Conservation (phyloP, 2,113 vertebrate species). For the Oncorhynchus nerka region DNA sequence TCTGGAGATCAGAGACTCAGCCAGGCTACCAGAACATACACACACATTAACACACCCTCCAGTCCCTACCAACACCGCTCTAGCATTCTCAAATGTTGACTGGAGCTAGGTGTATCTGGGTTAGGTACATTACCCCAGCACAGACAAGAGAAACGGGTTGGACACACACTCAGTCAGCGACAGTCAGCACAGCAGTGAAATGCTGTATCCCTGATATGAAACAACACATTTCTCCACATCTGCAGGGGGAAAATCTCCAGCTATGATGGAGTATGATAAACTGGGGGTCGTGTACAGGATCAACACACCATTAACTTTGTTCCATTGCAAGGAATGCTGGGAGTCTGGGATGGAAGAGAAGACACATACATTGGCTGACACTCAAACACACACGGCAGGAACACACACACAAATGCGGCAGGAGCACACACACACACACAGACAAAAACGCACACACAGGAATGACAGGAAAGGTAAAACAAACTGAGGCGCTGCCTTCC, state of each 20-base stretch:
- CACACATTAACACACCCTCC: neutral
- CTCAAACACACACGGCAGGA: too few relatives aligned
- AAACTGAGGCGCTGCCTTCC: slow-evolving; percentile 20
- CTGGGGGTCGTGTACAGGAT: slow-evolving; percentile 41
- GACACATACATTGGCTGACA: neutral
- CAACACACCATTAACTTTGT: slow-evolving; percentile 43
- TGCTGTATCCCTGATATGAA: slow-evolving; percentile 45
- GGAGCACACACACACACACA: too few relatives aligned
- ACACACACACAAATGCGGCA: slow-evolving; percentile 3
- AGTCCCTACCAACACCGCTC: neutral
- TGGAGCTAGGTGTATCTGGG: slow-evolving; percentile 19
- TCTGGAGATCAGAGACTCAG: neutral
- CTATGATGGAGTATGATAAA: slow-evolving; percentile 53
- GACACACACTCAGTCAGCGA: slow-evolving; percentile 55
- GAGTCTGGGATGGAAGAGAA: neutral
- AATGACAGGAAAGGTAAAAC: slow-evolving; percentile 42
- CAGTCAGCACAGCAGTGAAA: slow-evolving; percentile 41
- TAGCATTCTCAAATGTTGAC: too few relatives aligned
- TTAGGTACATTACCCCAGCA: slow-evolving; percentile 47
- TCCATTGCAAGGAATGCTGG: slow-evolving; percentile 29
- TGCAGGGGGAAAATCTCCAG: slow-evolving; percentile 21
- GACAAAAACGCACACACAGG: too few relatives aligned
- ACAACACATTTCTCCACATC: slow-evolving; percentile 53
- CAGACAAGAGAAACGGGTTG: slow-evolving; percentile 39
- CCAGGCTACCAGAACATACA: neutral